Percentiles rank a stretch among this genome's conserved stretches.
phyloP scores from a whole-genome alignment of 2,888 invertebrate genomes.

The Philereme transversata region DNA sequence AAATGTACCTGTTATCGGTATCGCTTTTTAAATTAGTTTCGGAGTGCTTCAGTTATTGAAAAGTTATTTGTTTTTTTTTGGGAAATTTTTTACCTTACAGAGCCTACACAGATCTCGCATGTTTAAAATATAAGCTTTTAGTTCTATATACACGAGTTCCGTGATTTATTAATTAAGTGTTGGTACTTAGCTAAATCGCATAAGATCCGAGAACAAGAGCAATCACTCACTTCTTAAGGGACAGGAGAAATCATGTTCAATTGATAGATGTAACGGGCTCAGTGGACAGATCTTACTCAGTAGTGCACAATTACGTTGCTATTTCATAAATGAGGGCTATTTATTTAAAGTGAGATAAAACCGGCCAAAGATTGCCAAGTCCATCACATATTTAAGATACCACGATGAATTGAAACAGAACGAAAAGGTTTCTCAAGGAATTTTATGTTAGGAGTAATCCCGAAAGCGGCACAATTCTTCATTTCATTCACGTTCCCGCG shows the following conservation, averaged over 20 bases:
- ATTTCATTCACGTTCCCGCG: slow-evolving; percentile 83
- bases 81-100: background rate
- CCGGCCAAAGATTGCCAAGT: slow-evolving; percentile 7
- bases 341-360: background rate
- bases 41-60: background rate
- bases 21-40: slow-evolving; percentile 20
- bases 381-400: slow-evolving; percentile 47
- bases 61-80: too few species aligned
- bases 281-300: too few species aligned
- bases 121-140: background rate
- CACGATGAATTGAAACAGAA: slow-evolving; percentile 76
- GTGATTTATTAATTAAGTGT: too few species aligned
- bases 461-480: slow-evolving; percentile 81
- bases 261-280: too few species aligned
- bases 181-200: too few species aligned
- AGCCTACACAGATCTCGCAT: background rate
- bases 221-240: too few species aligned
- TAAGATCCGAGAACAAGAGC: too few species aligned
- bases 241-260: too few species aligned
- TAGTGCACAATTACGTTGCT: too few species aligned
- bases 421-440: slow-evolving; percentile 73
- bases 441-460: slow-evolving; percentile 79
- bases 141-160: too few species aligned
- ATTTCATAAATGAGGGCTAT: background rate
- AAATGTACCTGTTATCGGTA: slow-evolving; percentile 33